Conservation (phyloP, 2,888 invertebrate species). For the Drosophila kanekoi region DNA sequence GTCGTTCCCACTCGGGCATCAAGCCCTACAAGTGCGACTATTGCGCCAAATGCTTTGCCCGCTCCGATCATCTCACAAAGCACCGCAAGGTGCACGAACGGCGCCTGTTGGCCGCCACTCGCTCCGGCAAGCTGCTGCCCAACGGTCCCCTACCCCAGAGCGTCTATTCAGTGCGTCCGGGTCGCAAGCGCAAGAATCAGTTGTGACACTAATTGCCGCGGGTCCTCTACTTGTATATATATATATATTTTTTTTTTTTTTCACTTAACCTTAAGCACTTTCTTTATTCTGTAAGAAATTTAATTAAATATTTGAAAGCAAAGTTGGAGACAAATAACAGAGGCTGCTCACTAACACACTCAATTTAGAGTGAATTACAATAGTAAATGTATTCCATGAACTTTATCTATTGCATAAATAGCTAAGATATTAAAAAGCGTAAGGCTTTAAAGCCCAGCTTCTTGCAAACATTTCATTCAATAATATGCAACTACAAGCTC, state of each 20-base stretch:
- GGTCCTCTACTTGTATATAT: too few relatives aligned
- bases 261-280: not conserved
- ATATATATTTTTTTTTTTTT: not conserved
- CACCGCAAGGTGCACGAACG: slow-evolving; percentile 94
- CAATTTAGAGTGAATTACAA: not conserved
- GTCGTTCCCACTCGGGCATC: slow-evolving; percentile 97
- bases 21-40: slow-evolving; percentile 96
- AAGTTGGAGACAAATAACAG: slow-evolving; percentile 2
- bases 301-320: slow-evolving; percentile 3
- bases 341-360: not conserved
- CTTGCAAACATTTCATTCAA: too few relatives aligned
- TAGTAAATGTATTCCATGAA: not conserved
- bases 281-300: not conserved
- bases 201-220: slow-evolving; percentile 24
- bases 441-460: too few relatives aligned
- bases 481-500: too few relatives aligned
- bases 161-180: slow-evolving; percentile 82
- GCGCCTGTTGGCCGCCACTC: slow-evolving; percentile 84
- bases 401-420: too few relatives aligned
- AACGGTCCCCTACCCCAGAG: slow-evolving; percentile 75
- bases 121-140: slow-evolving; percentile 73
- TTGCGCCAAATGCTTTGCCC: slow-evolving; percentile 94
- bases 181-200: slow-evolving; percentile 84
- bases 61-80: slow-evolving; percentile 97
- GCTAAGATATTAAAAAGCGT: too few relatives aligned